phyloP scores from a whole-genome alignment of 1,140 invertebrate species.

The Mamestra configurata region DNA sequence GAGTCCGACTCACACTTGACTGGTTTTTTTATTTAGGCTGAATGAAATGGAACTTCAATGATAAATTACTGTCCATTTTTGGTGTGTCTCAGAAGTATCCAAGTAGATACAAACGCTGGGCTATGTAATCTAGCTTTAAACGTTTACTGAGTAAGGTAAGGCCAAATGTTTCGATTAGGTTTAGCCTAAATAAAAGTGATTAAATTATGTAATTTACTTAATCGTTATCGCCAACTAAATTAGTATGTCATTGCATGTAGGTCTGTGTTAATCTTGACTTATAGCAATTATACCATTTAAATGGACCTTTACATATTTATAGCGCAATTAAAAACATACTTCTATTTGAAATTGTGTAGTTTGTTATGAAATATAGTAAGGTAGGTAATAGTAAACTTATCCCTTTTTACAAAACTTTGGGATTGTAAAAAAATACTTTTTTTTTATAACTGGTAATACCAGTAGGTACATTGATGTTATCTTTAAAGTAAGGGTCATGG shows the following conservation, averaged over 20 bases:
- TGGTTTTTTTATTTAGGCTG: no score
- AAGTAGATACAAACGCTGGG: no score
- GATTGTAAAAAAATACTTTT: no score
- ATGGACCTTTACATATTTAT: neutral
- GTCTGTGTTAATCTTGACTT: neutral
- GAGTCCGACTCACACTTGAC: no score
- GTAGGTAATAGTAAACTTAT: no score
- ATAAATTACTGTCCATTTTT: no score
- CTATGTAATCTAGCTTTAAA: neutral
- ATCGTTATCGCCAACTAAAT: neutral
- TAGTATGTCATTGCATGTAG: neutral
- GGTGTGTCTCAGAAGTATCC: no score
- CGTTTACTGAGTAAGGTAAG: neutral
- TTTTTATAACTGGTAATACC: no score
- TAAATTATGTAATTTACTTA: slow-evolving; percentile 35
- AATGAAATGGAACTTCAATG: no score
- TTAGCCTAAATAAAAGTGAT: neutral
- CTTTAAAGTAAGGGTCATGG: neutral
- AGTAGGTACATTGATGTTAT: neutral
- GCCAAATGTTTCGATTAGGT: neutral
- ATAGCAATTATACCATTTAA: neutral
- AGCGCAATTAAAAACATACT: neutral
- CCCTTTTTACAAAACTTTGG: no score
- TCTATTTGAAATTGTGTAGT: no score
- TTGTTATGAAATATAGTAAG: no score